Percentiles rank a stretch among this genome's conserved stretches.
Evolutionary conservation across 2,113 vertebrate genomes (phyloP).

Genomic region (Lepus europaeus): DNA sequence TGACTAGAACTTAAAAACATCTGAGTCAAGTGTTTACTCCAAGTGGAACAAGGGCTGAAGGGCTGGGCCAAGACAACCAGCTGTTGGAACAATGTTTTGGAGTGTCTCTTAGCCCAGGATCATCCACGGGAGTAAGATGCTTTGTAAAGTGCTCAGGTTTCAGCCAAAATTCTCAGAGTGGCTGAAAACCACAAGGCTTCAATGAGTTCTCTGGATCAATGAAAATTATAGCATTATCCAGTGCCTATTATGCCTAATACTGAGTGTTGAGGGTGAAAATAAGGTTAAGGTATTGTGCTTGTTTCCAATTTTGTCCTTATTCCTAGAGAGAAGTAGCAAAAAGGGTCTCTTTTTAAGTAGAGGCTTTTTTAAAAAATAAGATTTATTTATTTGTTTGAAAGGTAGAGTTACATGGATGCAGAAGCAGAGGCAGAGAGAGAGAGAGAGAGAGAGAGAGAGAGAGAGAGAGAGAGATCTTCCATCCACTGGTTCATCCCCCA

Average conservation of each 20-base stretch:
- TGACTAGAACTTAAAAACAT: background rate
- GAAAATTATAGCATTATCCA: background rate
- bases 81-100: background rate
- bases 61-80: background rate
- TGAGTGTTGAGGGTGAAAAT: background rate
- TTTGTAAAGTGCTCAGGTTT: constrained; percentile 7
- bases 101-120: background rate
- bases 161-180: background rate
- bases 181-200: background rate
- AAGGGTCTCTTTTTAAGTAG: no score
- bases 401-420: no score
- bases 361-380: no score
- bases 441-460: no score
- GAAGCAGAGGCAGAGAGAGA: no score
- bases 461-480: no score
- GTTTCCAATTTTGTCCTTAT: background rate
- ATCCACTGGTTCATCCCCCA: no score
- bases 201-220: background rate
- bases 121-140: background rate
- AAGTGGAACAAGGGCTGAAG: background rate
- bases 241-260: background rate
- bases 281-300: background rate
- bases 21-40: background rate
- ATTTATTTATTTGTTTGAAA: no score
- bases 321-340: background rate